Evolutionary conservation across 1,140 invertebrate species (phyloP).

Genomic region (Trichonephila inaurata): DNA sequence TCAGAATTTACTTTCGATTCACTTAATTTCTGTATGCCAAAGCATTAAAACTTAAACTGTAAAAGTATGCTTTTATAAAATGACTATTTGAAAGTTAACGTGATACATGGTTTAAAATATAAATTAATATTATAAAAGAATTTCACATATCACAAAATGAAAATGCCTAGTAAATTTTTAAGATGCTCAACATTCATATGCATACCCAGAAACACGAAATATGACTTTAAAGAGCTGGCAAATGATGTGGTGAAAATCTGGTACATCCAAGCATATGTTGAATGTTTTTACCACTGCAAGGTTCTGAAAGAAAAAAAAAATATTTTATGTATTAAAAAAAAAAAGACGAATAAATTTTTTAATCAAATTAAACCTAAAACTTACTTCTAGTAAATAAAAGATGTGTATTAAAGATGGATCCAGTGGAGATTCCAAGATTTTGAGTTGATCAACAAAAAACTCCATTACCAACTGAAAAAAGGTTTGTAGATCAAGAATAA

Average conservation of each 20-base stretch:
- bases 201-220: constrained; percentile 83
- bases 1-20: too few relatives aligned
- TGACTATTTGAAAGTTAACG: too few relatives aligned
- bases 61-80: too few relatives aligned
- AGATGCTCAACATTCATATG: constrained; percentile 25
- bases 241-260: constrained; percentile 98
- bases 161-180: neutral
- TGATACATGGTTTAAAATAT: too few relatives aligned
- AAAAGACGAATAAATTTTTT: too few relatives aligned
- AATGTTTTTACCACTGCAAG: constrained; percentile 98
- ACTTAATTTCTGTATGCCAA: too few relatives aligned
- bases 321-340: too few relatives aligned
- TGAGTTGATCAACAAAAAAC: constrained; percentile 96
- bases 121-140: too few relatives aligned
- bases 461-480: constrained; percentile 92
- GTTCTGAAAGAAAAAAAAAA: constrained; percentile 88
- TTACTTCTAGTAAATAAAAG: constrained; percentile 88
- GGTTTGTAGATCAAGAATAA: too few relatives aligned
- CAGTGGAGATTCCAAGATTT: constrained; percentile 95
- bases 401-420: constrained; percentile 97
- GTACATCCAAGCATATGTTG: constrained; percentile 98
- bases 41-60: too few relatives aligned
- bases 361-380: neutral
- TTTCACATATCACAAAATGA: too few relatives aligned
- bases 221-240: constrained; percentile 95